phyloP scores from a whole-genome alignment of 2,113 vertebrate species.

The Myocastor coypus region DNA sequence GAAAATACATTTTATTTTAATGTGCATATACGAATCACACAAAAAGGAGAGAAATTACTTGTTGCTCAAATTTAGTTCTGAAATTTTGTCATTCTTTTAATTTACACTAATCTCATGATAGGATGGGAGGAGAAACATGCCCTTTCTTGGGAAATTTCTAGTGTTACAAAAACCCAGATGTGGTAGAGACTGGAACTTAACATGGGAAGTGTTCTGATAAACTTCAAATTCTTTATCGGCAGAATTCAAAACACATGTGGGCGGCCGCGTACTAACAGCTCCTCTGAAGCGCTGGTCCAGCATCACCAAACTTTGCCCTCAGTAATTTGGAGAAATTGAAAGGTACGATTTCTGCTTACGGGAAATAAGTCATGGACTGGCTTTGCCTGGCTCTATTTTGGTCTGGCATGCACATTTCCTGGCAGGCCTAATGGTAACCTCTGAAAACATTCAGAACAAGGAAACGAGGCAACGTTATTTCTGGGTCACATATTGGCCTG shows the following conservation, averaged over 20 bases:
- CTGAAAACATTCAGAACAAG: constrained; percentile 66
- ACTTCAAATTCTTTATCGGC: constrained; percentile 71
- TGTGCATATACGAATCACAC: not conserved
- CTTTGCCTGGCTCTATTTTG: constrained; percentile 74
- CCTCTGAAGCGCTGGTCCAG: constrained; percentile 30
- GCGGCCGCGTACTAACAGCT: not conserved
- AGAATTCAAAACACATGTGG: constrained; percentile 68
- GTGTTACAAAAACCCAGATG: constrained; percentile 11
- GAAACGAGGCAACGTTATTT: constrained; percentile 63
- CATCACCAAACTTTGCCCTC: constrained; percentile 26
- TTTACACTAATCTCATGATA: not conserved
- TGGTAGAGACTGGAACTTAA: constrained; percentile 52
- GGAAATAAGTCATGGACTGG: constrained; percentile 62
- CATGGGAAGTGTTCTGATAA: constrained; percentile 66
- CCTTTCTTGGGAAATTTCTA: not conserved
- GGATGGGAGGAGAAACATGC: not conserved
- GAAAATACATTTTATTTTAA: not conserved
- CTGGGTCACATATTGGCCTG: constrained; percentile 61
- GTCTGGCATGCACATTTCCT: constrained; percentile 63
- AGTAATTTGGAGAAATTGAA: constrained; percentile 77
- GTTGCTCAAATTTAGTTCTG: not conserved
- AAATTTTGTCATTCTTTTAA: not conserved
- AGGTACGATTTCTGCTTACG: constrained; percentile 73
- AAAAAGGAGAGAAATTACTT: not conserved
- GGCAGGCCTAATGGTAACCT: constrained; percentile 74